Evolutionary conservation across 2,113 vertebrate genomes (phyloP), one percentile per base, ranked within the genome.

Genomic region (Perognathus longimembris): DNA sequence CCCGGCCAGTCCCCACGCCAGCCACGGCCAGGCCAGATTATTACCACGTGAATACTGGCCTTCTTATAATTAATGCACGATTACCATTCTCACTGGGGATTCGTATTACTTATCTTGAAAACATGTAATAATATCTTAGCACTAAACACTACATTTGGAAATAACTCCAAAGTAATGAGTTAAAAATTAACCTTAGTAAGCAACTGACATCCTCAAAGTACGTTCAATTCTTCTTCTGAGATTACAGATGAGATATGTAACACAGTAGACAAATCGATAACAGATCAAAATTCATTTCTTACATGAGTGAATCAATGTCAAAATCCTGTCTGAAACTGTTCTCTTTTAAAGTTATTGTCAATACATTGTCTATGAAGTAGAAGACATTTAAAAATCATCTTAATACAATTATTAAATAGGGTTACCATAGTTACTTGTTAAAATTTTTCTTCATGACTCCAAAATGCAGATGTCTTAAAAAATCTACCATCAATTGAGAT

Each of bases 211-310:
- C 7, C 40, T 80, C 32, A 74, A 81, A 75, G 9, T 38, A 95
- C 71, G 17, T 71, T 73, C 18, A 11, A 24, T 79, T 86, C 36
- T 91, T 73, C 40, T 45, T 45, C 70, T 64, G 85, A 67, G 21
- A 84, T 70, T 90, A 86, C 3, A 89, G 32, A 59, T 30, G 54
- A 24, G 6, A 85, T 59, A 74, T 30, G 2, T 86, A 92, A 90
- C 88, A 74, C 77, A 86, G 89, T n/a, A 86, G 20, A 36, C 5
- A 88, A 85, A 79, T 92, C 24, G 50, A 78, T 73, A 80, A 69
- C 7, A 81, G 21, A 63, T 50, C 26, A 87, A 91, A 88, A 89
- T 91, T 32, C 3, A 84, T 67, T 79, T 85, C 30, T 76, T 69
- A 84, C 15, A 69, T 40, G 77, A 66, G 4, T 54, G 36, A 93